A percentile compares a stretch with the other conserved stretches of the same genome.
phyloP scores from a whole-genome alignment of 2,888 invertebrate species.

The Melangyna quadrimaculata region DNA sequence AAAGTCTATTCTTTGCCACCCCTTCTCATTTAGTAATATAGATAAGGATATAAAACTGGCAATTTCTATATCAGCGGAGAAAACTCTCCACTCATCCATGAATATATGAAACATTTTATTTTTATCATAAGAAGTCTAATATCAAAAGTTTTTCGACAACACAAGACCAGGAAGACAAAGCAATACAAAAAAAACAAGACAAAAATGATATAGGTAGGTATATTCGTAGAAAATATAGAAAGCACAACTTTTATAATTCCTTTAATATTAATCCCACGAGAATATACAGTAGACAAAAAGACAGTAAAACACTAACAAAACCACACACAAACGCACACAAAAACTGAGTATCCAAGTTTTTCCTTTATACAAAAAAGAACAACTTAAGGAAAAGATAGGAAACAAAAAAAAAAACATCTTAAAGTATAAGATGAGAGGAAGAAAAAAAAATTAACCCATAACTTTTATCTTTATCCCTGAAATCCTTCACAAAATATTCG shows the following conservation, averaged over 20 bases:
- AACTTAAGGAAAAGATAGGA: neutral
- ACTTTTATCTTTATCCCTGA: conserved; percentile 56
- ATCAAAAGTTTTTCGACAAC: neutral
- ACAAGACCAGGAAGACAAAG: neutral
- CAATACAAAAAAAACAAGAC: neutral
- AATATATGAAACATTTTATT: neutral
- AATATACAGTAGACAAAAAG: conserved; percentile 12
- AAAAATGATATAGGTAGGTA: neutral
- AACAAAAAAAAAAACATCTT: neutral
- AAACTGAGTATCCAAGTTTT: neutral
- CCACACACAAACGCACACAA: too few species aligned
- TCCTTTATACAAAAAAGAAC: neutral
- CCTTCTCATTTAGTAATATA: neutral
- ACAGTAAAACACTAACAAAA: neutral
- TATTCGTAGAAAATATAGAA: conserved; percentile 3
- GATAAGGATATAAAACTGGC: neutral
- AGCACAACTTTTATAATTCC: conserved; percentile 59
- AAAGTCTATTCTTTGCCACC: neutral
- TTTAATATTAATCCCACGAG: conserved; percentile 52
- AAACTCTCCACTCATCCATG: conserved; percentile 3
- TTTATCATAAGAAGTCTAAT: conserved; percentile 10
- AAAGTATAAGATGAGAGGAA: neutral
- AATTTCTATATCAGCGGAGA: neutral
- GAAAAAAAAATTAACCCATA: conserved; percentile 47
- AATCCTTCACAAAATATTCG: conserved; percentile 40